Evolutionary conservation across 2,888 invertebrate genomes (phyloP), one percentile per base, ranked within the genome.

Genomic region (Nymphalis c-album): DNA sequence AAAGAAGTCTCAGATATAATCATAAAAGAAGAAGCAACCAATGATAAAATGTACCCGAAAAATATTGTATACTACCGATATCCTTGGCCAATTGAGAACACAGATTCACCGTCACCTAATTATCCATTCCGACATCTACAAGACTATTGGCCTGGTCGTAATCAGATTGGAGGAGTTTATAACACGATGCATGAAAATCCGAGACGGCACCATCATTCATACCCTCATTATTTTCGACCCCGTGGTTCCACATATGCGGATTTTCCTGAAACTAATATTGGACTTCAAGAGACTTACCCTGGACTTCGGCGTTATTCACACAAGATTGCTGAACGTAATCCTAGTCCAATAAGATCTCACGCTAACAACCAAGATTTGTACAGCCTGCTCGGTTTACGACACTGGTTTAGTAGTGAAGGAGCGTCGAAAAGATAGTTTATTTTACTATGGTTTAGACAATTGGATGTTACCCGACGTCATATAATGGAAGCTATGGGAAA

Each of bases 391-490:
- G 92, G 91, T 48, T 79, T 92, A 65, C 85, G 90, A 75, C 92
- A 92, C 80, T 92, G 92, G 92, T 90, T 92, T 74, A 90, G 90
- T 77, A 88, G 86, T 75, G 91, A 91, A 83, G 88, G 87, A 66
- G 84, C 87, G 65, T 86, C 91, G 69, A 91, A 92, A 77, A 92
- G 92, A 92, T 92, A 92, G 91, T 78, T 85, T 75, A 74, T 70
- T 82, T 78, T 70, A 73, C 70, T 68, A 77, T 71, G 73, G 73
- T 74, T 80, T 85, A 88, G 85, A 86, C 80, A 88, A 89, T 83
- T 86, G 84, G 88, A 91, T 90, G 91, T 92, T 92, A 92, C 92
- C 91, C 91, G 91, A 91, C 87, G 86, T 88, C 85, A 80, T 91
- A 88, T 91, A 89, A 84, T 88, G 91, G 82, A 87, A 88, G 91